Base-by-base conservation (phyloP, 2,888 invertebrate genomes). In the Morpho achilles region DNA sequence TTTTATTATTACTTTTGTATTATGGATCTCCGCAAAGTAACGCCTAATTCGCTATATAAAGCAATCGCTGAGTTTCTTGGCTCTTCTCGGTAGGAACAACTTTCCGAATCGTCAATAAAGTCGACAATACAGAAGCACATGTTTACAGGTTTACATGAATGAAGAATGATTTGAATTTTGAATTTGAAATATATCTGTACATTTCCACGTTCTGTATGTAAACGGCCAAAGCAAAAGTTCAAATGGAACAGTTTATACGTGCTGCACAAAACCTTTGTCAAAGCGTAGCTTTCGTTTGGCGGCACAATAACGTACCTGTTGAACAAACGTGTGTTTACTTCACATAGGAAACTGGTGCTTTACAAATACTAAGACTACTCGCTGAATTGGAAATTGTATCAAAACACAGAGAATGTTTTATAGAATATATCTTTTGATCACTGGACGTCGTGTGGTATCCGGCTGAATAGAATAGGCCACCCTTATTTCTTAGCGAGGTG, bases 201-300 rank as follows among this genome's bases (percentile, higher is more conserved):
- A 32, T 32, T 32, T 43, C 7, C 5, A 8, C 32, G 39, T 45
- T 39, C 42, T 39, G 40, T 45, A 44, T 8, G 46, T 40, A 53
- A 45, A 16, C 39, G 9, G 10, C 10, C 41, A 41, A 46, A 53
- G 53, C 41, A 53, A 53, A 53, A 53, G 46, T 53, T 47, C 53
- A 47, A 53, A 40, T 46, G 46, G 47, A 47, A 22, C 53, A 53
- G 40, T 53, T 53, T 46, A 41, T 41, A 22, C 46, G 46, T 47
- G 16, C 41, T 50, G 46, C 41, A 47, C 9, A 53, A 46, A 53
- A 47, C 53, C 53, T 53, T 53, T 53, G 46, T 53, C 39, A 5
- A 16, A 46, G 46, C 8, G 32, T n/a, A 53, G 47, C 45, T 53
- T 53, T 53, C 53, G 46, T 53, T 53, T 53, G 53, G 53, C 40